A percentile compares a stretch with the other conserved stretches of the same genome.
Evolutionary conservation across 2,888 invertebrate species (phyloP).

Genomic region (Imbricaverruca yamaguchii): DNA sequence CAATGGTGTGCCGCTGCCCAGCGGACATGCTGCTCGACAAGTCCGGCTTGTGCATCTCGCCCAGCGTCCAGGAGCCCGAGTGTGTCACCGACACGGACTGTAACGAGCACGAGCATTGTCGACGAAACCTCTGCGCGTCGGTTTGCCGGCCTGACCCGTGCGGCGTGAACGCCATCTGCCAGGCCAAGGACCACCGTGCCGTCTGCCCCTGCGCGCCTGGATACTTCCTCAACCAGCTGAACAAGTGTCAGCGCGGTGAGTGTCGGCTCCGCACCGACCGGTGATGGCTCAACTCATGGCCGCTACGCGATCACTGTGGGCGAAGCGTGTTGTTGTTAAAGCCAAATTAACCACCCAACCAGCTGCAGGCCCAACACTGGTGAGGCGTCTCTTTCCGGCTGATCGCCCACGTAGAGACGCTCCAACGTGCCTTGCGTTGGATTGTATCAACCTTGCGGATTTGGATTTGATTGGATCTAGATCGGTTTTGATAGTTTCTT

Average conservation of each 20-base stretch:
- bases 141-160: constrained; percentile 71
- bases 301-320: too few species aligned
- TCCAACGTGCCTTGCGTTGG: too few species aligned
- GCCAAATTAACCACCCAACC: too few species aligned
- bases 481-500: too few species aligned
- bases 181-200: constrained; percentile 73
- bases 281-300: too few species aligned
- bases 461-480: too few species aligned
- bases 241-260: constrained; percentile 43
- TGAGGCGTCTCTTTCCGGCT: too few species aligned
- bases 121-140: constrained; percentile 69
- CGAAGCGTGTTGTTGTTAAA: too few species aligned
- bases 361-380: too few species aligned
- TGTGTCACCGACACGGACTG: constrained; percentile 52
- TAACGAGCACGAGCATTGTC: constrained; percentile 73
- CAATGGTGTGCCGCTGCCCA: constrained; percentile 64
- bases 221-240: constrained; percentile 70
- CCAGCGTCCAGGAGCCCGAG: constrained; percentile 20
- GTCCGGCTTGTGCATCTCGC: background rate
- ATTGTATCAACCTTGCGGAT: too few species aligned
- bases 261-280: background rate
- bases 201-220: constrained; percentile 75
- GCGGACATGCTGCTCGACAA: constrained; percentile 20
- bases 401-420: too few species aligned
- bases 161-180: constrained; percentile 73